Evolutionary conservation across 2,888 invertebrate species (phyloP).

Genomic region (Phlogophora meticulosa): DNA sequence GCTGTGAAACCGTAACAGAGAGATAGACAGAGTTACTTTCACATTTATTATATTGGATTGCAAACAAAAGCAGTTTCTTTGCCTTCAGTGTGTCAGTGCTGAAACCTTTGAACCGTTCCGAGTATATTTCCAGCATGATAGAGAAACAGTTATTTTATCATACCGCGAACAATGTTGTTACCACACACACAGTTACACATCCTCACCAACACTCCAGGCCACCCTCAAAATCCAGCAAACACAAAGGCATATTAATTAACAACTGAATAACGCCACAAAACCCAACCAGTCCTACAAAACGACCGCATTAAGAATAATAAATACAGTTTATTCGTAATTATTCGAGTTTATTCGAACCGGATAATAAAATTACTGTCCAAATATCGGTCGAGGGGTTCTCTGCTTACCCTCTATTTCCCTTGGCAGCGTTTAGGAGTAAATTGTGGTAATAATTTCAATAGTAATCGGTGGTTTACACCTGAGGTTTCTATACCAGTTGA

Average conservation of each 20-base stretch:
- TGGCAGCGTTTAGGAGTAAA: slow-evolving; percentile 72
- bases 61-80: too few species aligned
- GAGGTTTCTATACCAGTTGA: slow-evolving; percentile 54
- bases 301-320: slow-evolving; percentile 60
- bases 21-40: too few species aligned
- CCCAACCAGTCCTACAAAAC: slow-evolving; percentile 35
- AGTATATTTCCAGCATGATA: too few species aligned
- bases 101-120: too few species aligned
- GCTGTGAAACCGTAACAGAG: too few species aligned
- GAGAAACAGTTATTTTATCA: too few species aligned
- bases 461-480: slow-evolving; percentile 75
- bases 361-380: slow-evolving; percentile 66
- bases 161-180: neutral
- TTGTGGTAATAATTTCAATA: slow-evolving; percentile 72
- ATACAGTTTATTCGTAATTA: slow-evolving; percentile 60
- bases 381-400: slow-evolving; percentile 56
- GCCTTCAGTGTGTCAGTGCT: too few species aligned
- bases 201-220: neutral
- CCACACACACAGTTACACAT: neutral
- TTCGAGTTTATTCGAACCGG: slow-evolving; percentile 43
- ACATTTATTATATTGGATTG: too few species aligned
- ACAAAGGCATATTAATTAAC: slow-evolving; percentile 30
- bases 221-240: slow-evolving; percentile 7
- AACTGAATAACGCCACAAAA: slow-evolving; percentile 47
- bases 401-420: slow-evolving; percentile 66